Evolutionary conservation across 2,113 vertebrate genomes (phyloP).

Genomic region (Nothoprocta perdicaria): DNA sequence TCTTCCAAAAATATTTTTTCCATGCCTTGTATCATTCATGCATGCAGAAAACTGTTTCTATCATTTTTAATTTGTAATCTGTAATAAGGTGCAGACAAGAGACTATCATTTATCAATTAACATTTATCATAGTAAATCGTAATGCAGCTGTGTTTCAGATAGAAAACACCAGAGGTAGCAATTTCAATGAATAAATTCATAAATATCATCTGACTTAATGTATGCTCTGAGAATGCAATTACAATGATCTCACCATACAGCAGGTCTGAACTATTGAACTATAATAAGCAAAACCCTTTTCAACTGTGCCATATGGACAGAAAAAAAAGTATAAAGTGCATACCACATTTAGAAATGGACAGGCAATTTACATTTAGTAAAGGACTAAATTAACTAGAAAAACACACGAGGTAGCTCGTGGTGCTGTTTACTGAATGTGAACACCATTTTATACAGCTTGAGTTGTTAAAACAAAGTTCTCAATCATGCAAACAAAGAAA

Average conservation of each 20-base stretch:
- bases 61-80: constrained; percentile 9
- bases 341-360: neutral
- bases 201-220: constrained; percentile 51
- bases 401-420: neutral
- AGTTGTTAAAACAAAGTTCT: neutral
- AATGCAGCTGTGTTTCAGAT: constrained; percentile 60
- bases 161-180: constrained; percentile 62
- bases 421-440: neutral
- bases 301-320: neutral
- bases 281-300: constrained; percentile 56
- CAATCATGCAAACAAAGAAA: neutral
- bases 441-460: neutral
- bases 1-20: neutral
- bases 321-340: neutral
- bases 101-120: constrained; percentile 73
- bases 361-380: neutral
- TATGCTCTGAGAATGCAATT: constrained; percentile 52
- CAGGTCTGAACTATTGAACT: constrained; percentile 53
- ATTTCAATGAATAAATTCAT: constrained; percentile 62
- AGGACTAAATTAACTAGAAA: neutral
- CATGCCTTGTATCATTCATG: neutral
- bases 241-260: constrained; percentile 29
- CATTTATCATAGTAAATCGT: constrained; percentile 68
- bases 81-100: constrained; percentile 60
- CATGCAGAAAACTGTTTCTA: neutral